Percentiles rank a stretch among this genome's conserved stretches.
Conservation (phyloP, 2,888 invertebrate genomes). For the Tridacna crocea region DNA sequence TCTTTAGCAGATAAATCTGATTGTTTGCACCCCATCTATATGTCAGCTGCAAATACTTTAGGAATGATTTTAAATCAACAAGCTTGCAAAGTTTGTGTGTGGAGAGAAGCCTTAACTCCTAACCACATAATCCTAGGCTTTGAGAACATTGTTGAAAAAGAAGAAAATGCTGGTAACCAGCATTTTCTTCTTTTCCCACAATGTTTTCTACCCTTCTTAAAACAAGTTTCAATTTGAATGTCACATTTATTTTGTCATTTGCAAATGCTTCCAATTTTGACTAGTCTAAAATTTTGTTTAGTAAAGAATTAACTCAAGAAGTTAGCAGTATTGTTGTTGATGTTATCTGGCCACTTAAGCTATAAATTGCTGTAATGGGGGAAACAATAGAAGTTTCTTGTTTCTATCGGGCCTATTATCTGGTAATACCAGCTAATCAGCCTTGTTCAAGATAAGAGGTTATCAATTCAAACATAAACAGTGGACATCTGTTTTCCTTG, state of each 20-base stretch:
- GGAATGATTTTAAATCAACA: too few species aligned
- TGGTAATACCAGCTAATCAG: slow-evolving; percentile 9
- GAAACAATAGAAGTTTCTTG: slow-evolving; percentile 21
- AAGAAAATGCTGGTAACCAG: neutral
- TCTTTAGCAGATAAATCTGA: too few species aligned
- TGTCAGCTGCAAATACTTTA: too few species aligned
- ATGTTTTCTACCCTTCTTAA: neutral
- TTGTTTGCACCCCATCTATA: too few species aligned
- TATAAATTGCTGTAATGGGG: slow-evolving; percentile 8
- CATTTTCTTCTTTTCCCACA: neutral
- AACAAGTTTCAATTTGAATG: too few species aligned
- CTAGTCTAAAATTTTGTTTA: neutral
- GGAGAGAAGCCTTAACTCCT: too few species aligned
- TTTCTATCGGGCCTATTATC: slow-evolving; percentile 11
- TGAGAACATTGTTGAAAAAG: too few species aligned
- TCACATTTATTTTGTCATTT: too few species aligned
- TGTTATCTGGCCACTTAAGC: neutral
- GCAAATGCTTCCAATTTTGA: neutral
- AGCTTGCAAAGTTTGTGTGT: too few species aligned
- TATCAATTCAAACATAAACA: slow-evolving; percentile 3
- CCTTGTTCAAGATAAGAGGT: neutral
- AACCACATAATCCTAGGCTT: too few species aligned
- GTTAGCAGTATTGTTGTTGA: too few species aligned
- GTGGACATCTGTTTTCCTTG: slow-evolving; percentile 10
- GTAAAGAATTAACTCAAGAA: neutral